Evolutionary conservation across 92 coral and sea anemone genomes (phyloP).

Genomic region (Paramuricea clavata): DNA sequence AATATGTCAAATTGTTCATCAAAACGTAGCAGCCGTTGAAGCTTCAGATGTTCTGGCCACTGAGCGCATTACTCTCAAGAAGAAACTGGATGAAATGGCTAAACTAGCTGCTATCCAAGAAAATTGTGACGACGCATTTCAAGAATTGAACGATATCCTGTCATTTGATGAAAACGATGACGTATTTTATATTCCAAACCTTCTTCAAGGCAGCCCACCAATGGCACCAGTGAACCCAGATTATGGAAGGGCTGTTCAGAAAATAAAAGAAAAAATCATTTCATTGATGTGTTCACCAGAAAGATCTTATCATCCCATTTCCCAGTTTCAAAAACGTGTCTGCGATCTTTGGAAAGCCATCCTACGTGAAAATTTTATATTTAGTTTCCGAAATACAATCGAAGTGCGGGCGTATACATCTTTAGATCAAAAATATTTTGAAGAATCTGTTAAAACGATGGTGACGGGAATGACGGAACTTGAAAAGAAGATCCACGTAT

Average conservation of each 20-base stretch:
- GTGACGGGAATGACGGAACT: constrained; percentile 17
- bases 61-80: constrained; percentile 14
- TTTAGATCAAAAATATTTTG: constrained; percentile 27
- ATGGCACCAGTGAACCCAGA: constrained; percentile 22
- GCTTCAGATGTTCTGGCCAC: constrained; percentile 8
- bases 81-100: constrained; percentile 19
- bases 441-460: constrained; percentile 8
- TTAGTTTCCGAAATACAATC: constrained; percentile 19
- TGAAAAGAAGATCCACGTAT: constrained; percentile 18
- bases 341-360: constrained; percentile 21
- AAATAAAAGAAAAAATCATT: constrained; percentile 7
- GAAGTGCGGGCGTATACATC: constrained; percentile 25
- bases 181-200: constrained; percentile 5
- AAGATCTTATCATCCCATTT: background rate
- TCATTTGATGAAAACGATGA: constrained; percentile 29
- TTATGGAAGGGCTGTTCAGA: constrained; percentile 22
- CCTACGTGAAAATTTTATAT: constrained; percentile 11
- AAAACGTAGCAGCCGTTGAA: constrained; percentile 19
- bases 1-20: constrained; percentile 26
- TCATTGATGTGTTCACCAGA: constrained; percentile 25
- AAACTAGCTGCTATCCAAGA: constrained; percentile 23
- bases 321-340: constrained; percentile 14
- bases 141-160: constrained; percentile 12
- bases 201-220: constrained; percentile 20
- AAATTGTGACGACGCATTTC: constrained; percentile 9